phyloP scores from a whole-genome alignment of 2,888 invertebrate species.

The Drosophila anomalata region DNA sequence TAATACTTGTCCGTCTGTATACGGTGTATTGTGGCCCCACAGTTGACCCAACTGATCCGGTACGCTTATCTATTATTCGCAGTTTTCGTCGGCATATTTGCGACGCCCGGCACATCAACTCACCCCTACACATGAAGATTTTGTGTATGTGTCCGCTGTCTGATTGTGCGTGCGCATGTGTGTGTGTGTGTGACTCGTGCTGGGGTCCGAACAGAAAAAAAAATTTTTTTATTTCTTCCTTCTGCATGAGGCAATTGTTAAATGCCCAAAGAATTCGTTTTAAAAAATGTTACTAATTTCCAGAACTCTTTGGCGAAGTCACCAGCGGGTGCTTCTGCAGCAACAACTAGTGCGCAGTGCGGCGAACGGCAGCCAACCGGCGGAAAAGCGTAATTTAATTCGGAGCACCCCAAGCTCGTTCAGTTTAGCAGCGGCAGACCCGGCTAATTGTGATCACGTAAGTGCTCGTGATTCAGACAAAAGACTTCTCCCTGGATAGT shows the following conservation, averaged over 20 bases:
- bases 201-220: slow-evolving; percentile 24
- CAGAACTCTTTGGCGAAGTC: slow-evolving; percentile 66
- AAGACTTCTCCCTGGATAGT: neutral
- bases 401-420: slow-evolving; percentile 31
- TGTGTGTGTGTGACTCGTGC: slow-evolving; percentile 61
- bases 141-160: slow-evolving; percentile 37
- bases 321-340: slow-evolving; percentile 55
- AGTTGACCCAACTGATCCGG: slow-evolving; percentile 28
- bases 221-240: slow-evolving; percentile 38
- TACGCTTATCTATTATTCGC: slow-evolving; percentile 32
- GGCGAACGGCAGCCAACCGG: slow-evolving; percentile 27
- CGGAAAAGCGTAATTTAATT: slow-evolving; percentile 26
- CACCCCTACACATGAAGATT: slow-evolving; percentile 10
- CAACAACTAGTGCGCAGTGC: slow-evolving; percentile 35
- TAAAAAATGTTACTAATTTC: slow-evolving; percentile 77
- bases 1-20: neutral
- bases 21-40: slow-evolving; percentile 23
- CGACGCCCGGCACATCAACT: slow-evolving; percentile 68
- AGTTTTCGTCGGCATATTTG: slow-evolving; percentile 65
- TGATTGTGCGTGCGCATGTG: slow-evolving; percentile 28
- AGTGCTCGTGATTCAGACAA: slow-evolving; percentile 49
- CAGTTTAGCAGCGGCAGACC: slow-evolving; percentile 21
- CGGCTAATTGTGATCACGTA: slow-evolving; percentile 69
- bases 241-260: slow-evolving; percentile 34
- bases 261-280: slow-evolving; percentile 23